Base-by-base conservation (phyloP, 1,140 invertebrate genomes). In the Diachasmimorpha longicaudata region DNA sequence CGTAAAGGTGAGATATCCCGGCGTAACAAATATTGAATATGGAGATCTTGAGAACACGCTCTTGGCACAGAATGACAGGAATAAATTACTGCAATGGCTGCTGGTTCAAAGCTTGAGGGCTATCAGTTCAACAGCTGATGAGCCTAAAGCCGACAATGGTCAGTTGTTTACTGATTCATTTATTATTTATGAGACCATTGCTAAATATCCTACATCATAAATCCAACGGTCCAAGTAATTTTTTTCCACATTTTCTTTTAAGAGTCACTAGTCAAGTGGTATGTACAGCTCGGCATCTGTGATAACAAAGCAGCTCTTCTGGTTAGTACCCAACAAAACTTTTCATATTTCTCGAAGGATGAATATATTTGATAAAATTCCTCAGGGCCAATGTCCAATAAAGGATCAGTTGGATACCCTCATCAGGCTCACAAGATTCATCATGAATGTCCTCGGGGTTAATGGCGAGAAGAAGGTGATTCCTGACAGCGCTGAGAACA, bases 61-160 rank as follows among this genome's bases (percentile, higher is more conserved):
- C 63, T 70, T 82, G 0, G 36, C 4, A 9, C 31, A 74, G 69
- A 66, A 72, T 36, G 78, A 80, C 66, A 71, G 80, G 36, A 39
- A 76, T 13, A 52, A 73, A 68, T 73, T 82, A 10, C 58, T 82
- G 36, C 48, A 75, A 58, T 82, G 81, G 81, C 21, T 82, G 10
- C 21, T 80, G 21, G 63, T 46, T 11, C 55, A 80, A 44, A 77
- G 55, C 70, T n/a, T 72, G n/a, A 71, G 37, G 21, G 19, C 68
- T 16, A 1, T 46, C 0, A 70, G 70, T 23, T 31, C 58, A 14
- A 25, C 14, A 14, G n/a, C 31, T 16, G 70, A 74, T 48, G 46
- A 66, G 63, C 44, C 52, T 8, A 11, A 25, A 52, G 23, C 39
- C 67, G 71, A 79, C 23, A 73, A 79, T 21, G 37, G 70, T 77